Evolutionary conservation across 2,113 vertebrate genomes (phyloP), one percentile per base, ranked within the genome.

Genomic region (Struthio camelus): DNA sequence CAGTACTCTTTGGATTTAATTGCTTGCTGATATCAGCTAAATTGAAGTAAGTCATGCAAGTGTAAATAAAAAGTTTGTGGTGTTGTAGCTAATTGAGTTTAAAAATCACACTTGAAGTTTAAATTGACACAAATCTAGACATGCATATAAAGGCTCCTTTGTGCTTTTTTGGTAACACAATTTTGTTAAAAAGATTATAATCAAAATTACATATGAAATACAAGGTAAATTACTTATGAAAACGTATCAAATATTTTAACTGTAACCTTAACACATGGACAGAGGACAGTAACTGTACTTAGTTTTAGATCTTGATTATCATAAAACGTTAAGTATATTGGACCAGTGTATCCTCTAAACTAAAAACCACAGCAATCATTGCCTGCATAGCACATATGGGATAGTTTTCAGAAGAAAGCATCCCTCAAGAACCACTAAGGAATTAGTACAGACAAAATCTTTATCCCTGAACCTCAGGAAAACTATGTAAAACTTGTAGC

Each of bases 41-140:
- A 94, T 22, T 91, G 75, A 89, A 87, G 70, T 66, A 87, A 82
- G 36, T 36, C 48, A 66, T 1, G 2, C 2, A 5, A 65, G 27
- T 13, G 9, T 67, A 80, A 93, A 73, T 59, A 73, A 82, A 50
- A 95, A 53, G 10, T 62, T 82, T 70, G 71, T 82, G 9, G 2
- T 9, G 36, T 14, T 58, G n/a, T 72, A 25, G 38, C 16, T 53
- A 71, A 10, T 53, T 91, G 24, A 38, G n/a, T 38, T 85, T 83
- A 85, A 94, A 95, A 87, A 59, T 83, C 42, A 38, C 36, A 75
- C 17, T 46, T 87, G 32, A 93, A 83, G 64, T 77, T 89, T 83
- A 80, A 85, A 80, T 77, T 89, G 86, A 28, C 44, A 38, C 25
- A 87, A 70, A 50, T 64, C 59, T 58, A 77, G 30, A 75, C 4